phyloP scores from a whole-genome alignment of 2,113 vertebrate species.

The Anolis carolinensis region DNA sequence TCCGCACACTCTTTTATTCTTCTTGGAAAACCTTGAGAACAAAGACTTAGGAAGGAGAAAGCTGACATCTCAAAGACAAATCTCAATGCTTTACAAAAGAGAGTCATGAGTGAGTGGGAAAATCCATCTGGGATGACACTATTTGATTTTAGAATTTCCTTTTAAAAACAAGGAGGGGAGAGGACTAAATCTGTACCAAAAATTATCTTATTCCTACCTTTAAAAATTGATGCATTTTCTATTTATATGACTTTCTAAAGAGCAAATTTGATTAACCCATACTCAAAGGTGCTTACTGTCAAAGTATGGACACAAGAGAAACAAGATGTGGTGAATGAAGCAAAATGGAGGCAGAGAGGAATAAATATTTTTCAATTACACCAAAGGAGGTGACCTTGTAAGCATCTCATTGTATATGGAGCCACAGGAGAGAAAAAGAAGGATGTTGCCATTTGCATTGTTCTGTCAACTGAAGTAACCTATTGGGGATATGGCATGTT shows the following conservation, averaged over 20 bases:
- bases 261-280: background rate
- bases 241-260: background rate
- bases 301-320: background rate
- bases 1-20: background rate
- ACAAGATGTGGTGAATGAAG: background rate
- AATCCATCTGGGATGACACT: background rate
- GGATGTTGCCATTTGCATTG: too few species aligned
- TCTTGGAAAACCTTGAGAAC: background rate
- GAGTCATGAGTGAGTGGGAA: background rate
- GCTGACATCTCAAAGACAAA: background rate
- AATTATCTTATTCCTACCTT: conserved; percentile 9
- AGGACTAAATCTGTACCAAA: background rate
- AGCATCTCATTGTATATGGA: background rate
- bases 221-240: conserved; percentile 8
- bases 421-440: background rate
- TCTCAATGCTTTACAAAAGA: background rate
- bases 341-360: background rate
- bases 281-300: background rate
- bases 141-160: conserved; percentile 23
- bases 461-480: too few species aligned
- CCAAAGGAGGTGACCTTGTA: background rate
- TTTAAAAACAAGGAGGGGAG: background rate
- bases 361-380: too few species aligned
- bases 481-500: too few species aligned
- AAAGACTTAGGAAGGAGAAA: background rate